Base-by-base conservation (phyloP, 2,113 vertebrate species). In the Chionodraco myersi region DNA sequence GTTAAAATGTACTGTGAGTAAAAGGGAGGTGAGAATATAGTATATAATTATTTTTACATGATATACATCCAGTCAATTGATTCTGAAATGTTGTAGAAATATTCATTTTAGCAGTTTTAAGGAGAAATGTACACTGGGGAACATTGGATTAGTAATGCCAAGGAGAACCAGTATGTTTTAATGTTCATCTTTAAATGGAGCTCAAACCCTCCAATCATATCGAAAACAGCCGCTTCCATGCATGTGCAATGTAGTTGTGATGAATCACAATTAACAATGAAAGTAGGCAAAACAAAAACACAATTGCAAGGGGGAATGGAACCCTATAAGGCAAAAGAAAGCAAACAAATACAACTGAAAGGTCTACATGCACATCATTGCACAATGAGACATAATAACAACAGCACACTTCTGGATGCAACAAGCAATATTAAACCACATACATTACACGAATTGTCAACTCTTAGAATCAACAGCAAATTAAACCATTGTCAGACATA, bases 201-300 rank as follows among this genome's bases (percentile, higher is more conserved):
- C 5, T 5, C 15, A 48, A 4, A 48, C 15, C 52, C 51, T 56
- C 62, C 52, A 51, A 52, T 66, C 18, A 41, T 48, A 74, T 79
- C 52, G 57, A 60, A 49, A 65, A 53, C 57, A 56, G 23, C 51
- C 82, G 68, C 64, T 34, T 70, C 53, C 16, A 9, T 18, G 21
- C 45, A 74, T 23, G 26, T 68, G 59, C 30, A 44, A 60, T 47
- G 78, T 57, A 75, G 23, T n/a, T 44, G 52, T 30, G 30, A 30
- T 78, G 54, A 51, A 70, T 15, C 41, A 75, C 66, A 77, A 85
- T 79, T 72, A 74, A 88, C 36, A 41, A 41, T 41, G 36, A 41
- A 10, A 56, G 53, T 56, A 7, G 14, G 7, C 6, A 41, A 41
- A 34, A 30, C 14, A 14, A 5, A 15, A 34, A 47, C 18, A 23